A percentile compares a stretch with the other conserved stretches of the same genome.
Evolutionary conservation across 2,113 vertebrate species (phyloP).

Genomic region (Hypocryptadius cinnamomeus): DNA sequence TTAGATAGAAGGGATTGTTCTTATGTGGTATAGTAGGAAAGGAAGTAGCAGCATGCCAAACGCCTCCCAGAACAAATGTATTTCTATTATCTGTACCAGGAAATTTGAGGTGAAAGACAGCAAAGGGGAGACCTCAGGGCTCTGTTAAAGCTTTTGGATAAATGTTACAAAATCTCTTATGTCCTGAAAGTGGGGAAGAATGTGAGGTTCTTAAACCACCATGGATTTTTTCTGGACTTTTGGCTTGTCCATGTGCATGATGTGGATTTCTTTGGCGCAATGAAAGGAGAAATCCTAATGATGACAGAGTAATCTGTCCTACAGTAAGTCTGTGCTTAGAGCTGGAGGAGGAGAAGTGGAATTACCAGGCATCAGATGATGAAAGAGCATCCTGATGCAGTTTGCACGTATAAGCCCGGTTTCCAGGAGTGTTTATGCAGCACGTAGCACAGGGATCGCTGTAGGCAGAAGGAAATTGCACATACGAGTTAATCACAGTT

Average conservation of each 20-base stretch:
- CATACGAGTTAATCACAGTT: not conserved
- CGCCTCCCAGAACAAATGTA: not conserved
- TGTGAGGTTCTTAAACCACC: not conserved
- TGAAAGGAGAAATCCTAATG: not conserved
- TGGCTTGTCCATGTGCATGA: not conserved
- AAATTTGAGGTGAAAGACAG: not conserved
- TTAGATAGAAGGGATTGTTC: not conserved
- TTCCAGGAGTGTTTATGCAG: not conserved
- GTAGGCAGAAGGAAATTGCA: not conserved
- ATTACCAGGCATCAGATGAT: not conserved
- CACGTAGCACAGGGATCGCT: fast-evolving
- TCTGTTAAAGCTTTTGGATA: not conserved
- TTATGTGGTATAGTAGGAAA: not conserved
- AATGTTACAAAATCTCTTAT: not conserved
- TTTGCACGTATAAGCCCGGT: not conserved
- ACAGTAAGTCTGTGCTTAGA: not conserved
- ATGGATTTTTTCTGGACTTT: not conserved
- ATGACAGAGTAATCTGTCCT: not conserved
- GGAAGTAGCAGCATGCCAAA: not conserved
- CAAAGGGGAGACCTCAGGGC: not conserved
- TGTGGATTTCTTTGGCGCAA: not conserved
- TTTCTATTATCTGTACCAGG: not conserved
- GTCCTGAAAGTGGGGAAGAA: not conserved
- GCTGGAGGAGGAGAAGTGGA: not conserved
- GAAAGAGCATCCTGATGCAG: not conserved